Evolutionary conservation across 37 sponge, comb jelly and placozoan species (phyloP).

Genomic region (Haliclona indistincta): DNA sequence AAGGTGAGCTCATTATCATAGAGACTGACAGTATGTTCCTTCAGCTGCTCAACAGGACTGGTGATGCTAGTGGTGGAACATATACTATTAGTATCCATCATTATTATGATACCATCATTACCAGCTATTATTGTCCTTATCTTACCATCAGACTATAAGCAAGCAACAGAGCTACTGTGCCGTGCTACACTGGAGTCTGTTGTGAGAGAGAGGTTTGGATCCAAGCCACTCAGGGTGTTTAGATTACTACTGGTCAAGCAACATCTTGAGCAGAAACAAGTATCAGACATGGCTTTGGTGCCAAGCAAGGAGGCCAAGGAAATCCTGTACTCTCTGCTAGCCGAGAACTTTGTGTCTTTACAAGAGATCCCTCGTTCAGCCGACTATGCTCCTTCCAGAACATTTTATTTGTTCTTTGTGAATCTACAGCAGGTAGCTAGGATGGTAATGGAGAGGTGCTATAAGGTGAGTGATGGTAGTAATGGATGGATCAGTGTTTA

Average conservation of each 20-base stretch:
- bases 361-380: conserved; percentile 89
- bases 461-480: conserved; percentile 59
- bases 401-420: conserved; percentile 91
- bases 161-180: conserved; percentile 43
- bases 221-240: conserved; percentile 72
- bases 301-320: conserved; percentile 93
- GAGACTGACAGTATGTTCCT: neutral
- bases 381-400: conserved; percentile 89
- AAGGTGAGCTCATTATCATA: conserved; percentile 13
- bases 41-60: conserved; percentile 43
- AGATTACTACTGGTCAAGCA: conserved; percentile 74
- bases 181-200: conserved; percentile 61
- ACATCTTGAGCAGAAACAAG: conserved; percentile 85
- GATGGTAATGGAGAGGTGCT: conserved; percentile 75
- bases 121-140: neutral
- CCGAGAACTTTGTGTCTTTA: conserved; percentile 81
- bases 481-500: neutral
- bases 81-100: conserved; percentile 66
- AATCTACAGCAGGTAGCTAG: conserved; percentile 65
- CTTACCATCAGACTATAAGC: conserved; percentile 36
- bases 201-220: conserved; percentile 83
- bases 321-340: conserved; percentile 86
- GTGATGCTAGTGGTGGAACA: conserved; percentile 64
- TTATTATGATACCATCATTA: neutral
- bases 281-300: conserved; percentile 89